Evolutionary conservation across 2,797 vertebrate species (phyloP).

Genomic region (Sylvilagus floridanus): DNA sequence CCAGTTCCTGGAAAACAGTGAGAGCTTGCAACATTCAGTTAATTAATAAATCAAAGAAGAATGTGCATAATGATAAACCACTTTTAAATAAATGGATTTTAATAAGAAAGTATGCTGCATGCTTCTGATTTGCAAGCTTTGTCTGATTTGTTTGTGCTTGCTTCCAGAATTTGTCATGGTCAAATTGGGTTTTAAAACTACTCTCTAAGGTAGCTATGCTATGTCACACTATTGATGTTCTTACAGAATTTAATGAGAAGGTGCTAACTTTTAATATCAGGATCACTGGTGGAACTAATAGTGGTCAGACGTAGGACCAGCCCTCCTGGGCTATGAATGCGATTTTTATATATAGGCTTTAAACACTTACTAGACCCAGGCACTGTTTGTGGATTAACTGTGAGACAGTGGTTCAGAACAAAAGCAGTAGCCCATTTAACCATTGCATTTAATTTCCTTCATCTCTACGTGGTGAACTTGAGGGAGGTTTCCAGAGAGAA

Average conservation of each 20-base stretch:
- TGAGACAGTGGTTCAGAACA: not conserved
- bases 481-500: not conserved
- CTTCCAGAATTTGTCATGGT: slow-evolving; percentile 63
- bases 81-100: slow-evolving; percentile 2
- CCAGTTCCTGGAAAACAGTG: not conserved
- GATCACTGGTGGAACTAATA: slow-evolving; percentile 70
- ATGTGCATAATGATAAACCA: not conserved
- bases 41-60: slow-evolving; percentile 64
- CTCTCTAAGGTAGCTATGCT: slow-evolving; percentile 57
- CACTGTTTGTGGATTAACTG: not conserved
- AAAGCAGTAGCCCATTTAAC: not conserved
- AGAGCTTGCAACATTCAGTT: not conserved
- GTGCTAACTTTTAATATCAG: slow-evolving; percentile 74
- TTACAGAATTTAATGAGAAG: slow-evolving; percentile 66
- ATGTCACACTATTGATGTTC: slow-evolving; percentile 69
- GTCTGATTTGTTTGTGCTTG: slow-evolving; percentile 61
- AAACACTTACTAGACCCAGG: not conserved
- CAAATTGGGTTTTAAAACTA: slow-evolving; percentile 68
- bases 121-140: not conserved
- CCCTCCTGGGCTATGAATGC: not conserved
- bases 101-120: not conserved
- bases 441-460: not conserved
- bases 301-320: slow-evolving; percentile 33
- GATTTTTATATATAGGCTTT: slow-evolving; percentile 41
- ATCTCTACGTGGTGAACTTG: not conserved